A percentile compares a stretch with the other conserved stretches of the same genome.
Evolutionary conservation across 2,888 invertebrate species (phyloP).

Genomic region (Hermaeophaga mercurialis): DNA sequence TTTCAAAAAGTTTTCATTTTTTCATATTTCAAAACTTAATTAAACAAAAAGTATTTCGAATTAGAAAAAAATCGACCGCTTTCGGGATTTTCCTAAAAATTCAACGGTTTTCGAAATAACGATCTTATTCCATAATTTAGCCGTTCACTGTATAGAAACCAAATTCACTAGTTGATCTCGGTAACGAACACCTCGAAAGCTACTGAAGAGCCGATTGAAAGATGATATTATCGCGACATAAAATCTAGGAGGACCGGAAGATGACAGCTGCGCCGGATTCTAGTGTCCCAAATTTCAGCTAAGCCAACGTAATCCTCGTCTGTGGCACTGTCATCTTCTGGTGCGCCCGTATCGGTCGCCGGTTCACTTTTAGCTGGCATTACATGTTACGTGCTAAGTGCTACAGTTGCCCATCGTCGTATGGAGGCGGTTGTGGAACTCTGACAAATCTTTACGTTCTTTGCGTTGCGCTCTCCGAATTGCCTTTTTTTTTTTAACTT

Average conservation of each 20-base stretch:
- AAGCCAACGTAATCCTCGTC: slow-evolving; percentile 1
- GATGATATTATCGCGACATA: slow-evolving; percentile 44
- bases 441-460: slow-evolving; percentile 13
- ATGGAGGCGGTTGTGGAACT: slow-evolving; percentile 42
- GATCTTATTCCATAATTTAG: too few relatives aligned
- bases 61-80: too few relatives aligned
- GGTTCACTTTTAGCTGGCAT: slow-evolving; percentile 32
- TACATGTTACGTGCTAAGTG: slow-evolving; percentile 20
- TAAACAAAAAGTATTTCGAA: too few relatives aligned
- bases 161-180: too few relatives aligned
- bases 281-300: slow-evolving; percentile 15
- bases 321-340: slow-evolving; percentile 27
- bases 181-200: too few relatives aligned
- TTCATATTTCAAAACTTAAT: too few relatives aligned
- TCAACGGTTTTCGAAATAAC: too few relatives aligned
- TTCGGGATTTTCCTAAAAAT: too few relatives aligned
- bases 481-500: background rate
- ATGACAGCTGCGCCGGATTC: slow-evolving; percentile 21
- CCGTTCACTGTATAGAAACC: too few relatives aligned
- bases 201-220: slow-evolving; percentile 32
- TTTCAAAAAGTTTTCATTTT: too few relatives aligned
- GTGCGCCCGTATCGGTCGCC: slow-evolving; percentile 1
- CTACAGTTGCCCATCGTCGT: slow-evolving; percentile 46
- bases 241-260: slow-evolving; percentile 14
- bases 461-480: background rate